Evolutionary conservation across 2,113 vertebrate genomes (phyloP), one percentile per base, ranked within the genome.

Genomic region (Ginglymostoma cirratum): DNA sequence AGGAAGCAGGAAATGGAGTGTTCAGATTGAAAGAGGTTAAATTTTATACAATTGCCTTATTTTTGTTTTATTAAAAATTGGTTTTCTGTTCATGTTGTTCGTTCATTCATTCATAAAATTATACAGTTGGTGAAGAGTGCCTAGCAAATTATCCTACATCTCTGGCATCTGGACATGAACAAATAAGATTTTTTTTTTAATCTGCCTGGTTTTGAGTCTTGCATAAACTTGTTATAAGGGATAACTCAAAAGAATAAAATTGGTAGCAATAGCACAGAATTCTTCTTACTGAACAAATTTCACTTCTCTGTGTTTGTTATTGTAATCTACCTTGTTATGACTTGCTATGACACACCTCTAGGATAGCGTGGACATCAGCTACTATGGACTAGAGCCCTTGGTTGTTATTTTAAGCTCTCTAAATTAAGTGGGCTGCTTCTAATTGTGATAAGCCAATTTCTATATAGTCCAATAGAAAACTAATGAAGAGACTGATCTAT

Each of bases 21-120:
- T 90, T 61, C 34, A 12, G 61, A 72, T 72, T 48, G 38, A 95
- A 92, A 61, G 65, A 72, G 52, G 67, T 76, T 95, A 70, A 70
- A 76, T 95, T 95, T 95, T 95, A 52, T 95, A 95, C 94, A 34
- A 72, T 95, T 95, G 94, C 42, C 45, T 72, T 45, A 5, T 95
- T 95, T 95, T 94, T 67, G 8, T 48, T 95, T 95, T 72, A 95
- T 95, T 95, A 95, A 95, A 89, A 89, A 72, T 95, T 70, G 38
- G 42, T 95, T 95, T 95, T 52, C 94, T 69, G 42, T 34, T 52
- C 69, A 7, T 27, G 55, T 90, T 7, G 55, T 61, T 61, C 55
- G 67, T 95, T 67, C 72, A 76, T 95, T 95, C 23, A 70, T 95
- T 95, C 69, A 95, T 67, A 66, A 34, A 52, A 34, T 14, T 10